Conservation (phyloP, 2,797 vertebrate genomes). For the Sarcophilus harrisii region DNA sequence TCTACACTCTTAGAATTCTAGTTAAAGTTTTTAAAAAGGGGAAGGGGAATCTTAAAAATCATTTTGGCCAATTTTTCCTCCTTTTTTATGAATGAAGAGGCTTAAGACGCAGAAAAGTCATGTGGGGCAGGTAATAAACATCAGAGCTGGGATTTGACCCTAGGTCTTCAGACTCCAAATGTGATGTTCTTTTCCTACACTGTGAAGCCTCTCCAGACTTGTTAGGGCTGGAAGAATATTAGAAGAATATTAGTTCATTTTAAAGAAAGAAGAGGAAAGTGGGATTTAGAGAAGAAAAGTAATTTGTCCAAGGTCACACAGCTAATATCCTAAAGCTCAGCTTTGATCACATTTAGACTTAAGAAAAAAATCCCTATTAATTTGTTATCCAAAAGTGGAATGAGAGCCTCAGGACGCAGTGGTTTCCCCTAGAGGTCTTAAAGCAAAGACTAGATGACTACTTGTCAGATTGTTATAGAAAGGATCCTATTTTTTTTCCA, state of each 20-base stretch:
- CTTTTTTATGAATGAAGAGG: neutral
- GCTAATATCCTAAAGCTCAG: neutral
- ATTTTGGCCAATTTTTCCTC: neutral
- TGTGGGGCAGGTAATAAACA: neutral
- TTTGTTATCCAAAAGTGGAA: neutral
- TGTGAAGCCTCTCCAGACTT: neutral
- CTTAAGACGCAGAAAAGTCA: neutral
- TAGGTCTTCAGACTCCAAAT: neutral
- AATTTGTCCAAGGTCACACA: neutral
- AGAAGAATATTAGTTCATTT: neutral
- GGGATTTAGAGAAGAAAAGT: too few species aligned
- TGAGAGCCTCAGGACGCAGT: neutral
- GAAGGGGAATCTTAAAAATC: neutral
- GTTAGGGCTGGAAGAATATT: neutral
- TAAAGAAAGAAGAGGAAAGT: neutral
- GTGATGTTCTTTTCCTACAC: neutral
- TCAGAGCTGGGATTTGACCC: neutral
- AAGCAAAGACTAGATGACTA: neutral
- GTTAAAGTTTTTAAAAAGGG: neutral
- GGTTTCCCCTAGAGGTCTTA: neutral
- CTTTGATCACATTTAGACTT: neutral
- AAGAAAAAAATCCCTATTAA: neutral
- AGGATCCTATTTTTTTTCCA: neutral
- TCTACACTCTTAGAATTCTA: neutral
- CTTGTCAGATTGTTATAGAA: neutral